Percentiles rank a stretch among this genome's conserved stretches.
These are phyloP conservation scores for Piscicola geometra DNA, from an alignment of 2,888 invertebrate species.

Conservation along the genomic window DNA sequence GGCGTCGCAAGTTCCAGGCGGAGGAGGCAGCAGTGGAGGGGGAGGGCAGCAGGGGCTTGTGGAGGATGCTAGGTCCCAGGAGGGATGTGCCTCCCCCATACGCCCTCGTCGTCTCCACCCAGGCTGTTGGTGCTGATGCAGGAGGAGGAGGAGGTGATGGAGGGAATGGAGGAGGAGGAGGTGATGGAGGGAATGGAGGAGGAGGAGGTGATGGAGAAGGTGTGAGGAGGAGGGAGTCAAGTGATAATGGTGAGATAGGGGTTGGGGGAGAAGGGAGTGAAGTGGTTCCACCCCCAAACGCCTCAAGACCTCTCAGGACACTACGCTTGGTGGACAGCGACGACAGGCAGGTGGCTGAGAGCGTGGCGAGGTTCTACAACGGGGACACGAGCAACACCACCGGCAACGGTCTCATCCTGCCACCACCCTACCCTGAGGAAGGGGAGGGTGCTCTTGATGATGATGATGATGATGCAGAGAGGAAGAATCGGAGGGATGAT, in stretches of 20 bases:
- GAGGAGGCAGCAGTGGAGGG: background rate
- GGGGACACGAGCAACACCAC: conserved; percentile 8
- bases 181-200: background rate
- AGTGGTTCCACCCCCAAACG: background rate
- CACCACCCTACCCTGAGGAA: conserved; percentile 18
- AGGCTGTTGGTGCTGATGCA: background rate
- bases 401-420: conserved; percentile 28
- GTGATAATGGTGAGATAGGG: background rate
- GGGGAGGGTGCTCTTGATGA: background rate
- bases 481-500: background rate
- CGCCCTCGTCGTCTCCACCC: conserved; percentile 19
- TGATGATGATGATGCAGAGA: background rate
- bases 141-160: background rate
- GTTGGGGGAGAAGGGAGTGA: background rate
- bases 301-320: background rate
- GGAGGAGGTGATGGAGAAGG: background rate
- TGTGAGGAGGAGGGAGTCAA: background rate
- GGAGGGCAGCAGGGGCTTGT: background rate
- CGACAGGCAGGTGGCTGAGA: conserved; percentile 14
- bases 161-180: background rate
- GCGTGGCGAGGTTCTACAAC: conserved; percentile 18
- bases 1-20: conserved; percentile 14
- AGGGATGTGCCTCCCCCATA: conserved; percentile 32
- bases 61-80: background rate
- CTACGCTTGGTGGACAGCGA: conserved; percentile 24